Evolutionary conservation across 2,113 vertebrate species (phyloP).

Genomic region (Eupsittula cactorum): DNA sequence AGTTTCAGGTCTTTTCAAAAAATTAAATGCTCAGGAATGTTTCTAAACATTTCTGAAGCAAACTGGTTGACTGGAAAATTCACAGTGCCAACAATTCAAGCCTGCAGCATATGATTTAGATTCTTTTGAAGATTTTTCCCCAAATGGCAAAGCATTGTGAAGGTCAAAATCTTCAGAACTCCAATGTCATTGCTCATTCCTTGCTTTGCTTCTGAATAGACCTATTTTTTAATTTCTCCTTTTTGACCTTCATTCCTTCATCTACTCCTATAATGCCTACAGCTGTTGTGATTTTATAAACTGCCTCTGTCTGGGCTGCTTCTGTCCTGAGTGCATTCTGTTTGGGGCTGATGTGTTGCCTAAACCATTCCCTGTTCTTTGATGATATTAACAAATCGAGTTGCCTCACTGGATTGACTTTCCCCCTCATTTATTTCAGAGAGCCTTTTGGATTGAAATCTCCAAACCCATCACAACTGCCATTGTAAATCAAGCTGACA

Average conservation of each 20-base stretch:
- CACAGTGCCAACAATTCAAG: neutral
- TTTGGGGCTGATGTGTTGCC: conserved; percentile 10
- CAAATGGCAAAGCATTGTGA: neutral
- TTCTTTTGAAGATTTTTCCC: neutral
- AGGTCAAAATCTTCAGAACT: neutral
- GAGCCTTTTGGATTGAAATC: conserved; percentile 46
- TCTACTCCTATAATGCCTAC: neutral
- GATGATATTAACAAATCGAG: conserved; percentile 54
- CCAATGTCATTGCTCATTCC: neutral
- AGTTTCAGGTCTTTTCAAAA: neutral
- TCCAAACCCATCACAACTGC: conserved; percentile 50
- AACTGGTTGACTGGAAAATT: neutral
- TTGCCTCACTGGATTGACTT: conserved; percentile 55
- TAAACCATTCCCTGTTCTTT: conserved; percentile 42
- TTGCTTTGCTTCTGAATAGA: neutral
- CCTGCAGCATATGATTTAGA: neutral
- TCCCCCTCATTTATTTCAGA: conserved; percentile 43
- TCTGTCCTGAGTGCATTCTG: conserved; percentile 17
- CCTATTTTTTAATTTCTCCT: neutral
- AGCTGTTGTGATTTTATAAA: conserved; percentile 24
- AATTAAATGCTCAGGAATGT: fast-evolving
- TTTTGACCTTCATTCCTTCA: neutral
- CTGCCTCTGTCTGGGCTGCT: neutral
- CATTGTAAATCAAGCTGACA: conserved; percentile 61
- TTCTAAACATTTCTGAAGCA: neutral